These are phyloP conservation scores for Dicentrarchus labrax DNA, from an alignment of 2,113 vertebrate species.

Conservation along the genomic window DNA sequence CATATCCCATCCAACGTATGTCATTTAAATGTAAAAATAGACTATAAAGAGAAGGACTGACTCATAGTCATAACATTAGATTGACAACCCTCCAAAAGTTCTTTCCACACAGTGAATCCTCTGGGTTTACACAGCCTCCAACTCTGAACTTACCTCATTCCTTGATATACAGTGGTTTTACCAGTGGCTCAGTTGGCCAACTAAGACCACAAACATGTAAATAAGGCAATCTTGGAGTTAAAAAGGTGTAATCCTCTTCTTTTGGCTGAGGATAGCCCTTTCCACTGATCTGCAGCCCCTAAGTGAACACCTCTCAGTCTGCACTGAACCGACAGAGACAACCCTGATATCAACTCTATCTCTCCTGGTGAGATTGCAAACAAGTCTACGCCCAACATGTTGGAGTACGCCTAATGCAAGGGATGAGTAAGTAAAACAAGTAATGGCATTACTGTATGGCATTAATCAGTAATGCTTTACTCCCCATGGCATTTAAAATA, in stretches of 20 bases:
- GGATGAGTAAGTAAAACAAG: neutral
- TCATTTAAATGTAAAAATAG: too few relatives aligned
- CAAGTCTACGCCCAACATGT: neutral
- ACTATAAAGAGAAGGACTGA: too few relatives aligned
- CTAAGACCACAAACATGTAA: neutral
- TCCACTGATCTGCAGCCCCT: neutral
- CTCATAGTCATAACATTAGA: too few relatives aligned
- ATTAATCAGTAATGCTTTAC: neutral
- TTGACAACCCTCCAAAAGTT: neutral
- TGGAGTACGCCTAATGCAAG: too few relatives aligned
- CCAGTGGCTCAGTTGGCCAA: neutral
- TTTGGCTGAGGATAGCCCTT: neutral
- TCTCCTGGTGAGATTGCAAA: neutral
- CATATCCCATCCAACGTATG: too few relatives aligned
- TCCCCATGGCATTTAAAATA: neutral
- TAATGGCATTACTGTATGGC: too few relatives aligned
- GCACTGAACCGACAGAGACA: neutral
- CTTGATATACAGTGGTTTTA: too few relatives aligned
- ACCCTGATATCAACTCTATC: neutral
- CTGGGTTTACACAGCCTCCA: neutral
- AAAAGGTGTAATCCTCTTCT: neutral
- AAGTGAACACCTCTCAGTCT: neutral
- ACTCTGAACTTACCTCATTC: neutral
- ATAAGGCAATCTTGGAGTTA: neutral
- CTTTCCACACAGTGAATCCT: neutral